These are phyloP conservation scores for Macroteleia sp. DNA, from an alignment of 2,888 invertebrate species.

Conservation along the genomic window DNA sequence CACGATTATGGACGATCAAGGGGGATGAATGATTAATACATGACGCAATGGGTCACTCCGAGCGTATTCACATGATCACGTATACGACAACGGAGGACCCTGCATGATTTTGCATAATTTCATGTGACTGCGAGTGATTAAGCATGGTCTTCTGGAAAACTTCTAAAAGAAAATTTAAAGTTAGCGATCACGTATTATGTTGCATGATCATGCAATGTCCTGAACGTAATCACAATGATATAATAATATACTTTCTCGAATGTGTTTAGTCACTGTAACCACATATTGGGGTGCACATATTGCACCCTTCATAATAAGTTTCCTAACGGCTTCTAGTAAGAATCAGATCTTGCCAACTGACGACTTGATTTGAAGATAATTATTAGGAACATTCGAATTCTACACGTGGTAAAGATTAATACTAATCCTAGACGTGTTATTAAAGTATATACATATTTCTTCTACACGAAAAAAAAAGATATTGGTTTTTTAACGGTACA, in stretches of 20 bases:
- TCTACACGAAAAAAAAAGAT: too few relatives aligned
- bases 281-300: conserved; percentile 32
- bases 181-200: conserved; percentile 35
- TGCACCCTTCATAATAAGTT: conserved; percentile 15
- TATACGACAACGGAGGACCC: conserved; percentile 30
- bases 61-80: conserved; percentile 28
- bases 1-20: not conserved
- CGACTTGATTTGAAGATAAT: conserved; percentile 23
- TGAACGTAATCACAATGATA: conserved; percentile 26
- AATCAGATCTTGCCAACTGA: conserved; percentile 6
- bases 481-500: too few relatives aligned
- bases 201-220: conserved; percentile 37
- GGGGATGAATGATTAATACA: conserved; percentile 36
- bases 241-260: conserved; percentile 33
- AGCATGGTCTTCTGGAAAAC: conserved; percentile 33
- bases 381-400: not conserved
- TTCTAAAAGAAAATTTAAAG: conserved; percentile 30
- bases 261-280: conserved; percentile 32
- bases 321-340: conserved; percentile 14
- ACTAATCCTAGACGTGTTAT: too few relatives aligned
- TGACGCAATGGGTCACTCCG: conserved; percentile 22
- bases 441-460: too few relatives aligned
- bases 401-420: too few relatives aligned
- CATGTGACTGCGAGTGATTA: conserved; percentile 22
- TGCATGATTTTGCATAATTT: conserved; percentile 47